Conservation (phyloP, 2,113 vertebrate species). For the Tretioscincus oriximinensis region DNA sequence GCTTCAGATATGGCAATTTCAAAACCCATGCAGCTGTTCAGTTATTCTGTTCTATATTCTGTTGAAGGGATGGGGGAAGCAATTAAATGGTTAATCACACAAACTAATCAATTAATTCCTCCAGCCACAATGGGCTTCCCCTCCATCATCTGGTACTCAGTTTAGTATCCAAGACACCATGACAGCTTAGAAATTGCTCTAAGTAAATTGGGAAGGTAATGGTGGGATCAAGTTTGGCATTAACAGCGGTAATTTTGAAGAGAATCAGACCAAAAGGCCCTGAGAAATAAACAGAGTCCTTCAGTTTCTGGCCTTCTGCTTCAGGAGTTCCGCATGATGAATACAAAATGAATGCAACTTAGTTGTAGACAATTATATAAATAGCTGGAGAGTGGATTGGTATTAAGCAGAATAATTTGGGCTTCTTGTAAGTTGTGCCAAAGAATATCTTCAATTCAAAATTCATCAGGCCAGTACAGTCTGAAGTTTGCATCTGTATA, state of each 20-base stretch:
- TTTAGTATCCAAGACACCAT: conserved; percentile 17
- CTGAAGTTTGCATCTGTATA: neutral
- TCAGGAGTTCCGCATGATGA: conserved; percentile 3
- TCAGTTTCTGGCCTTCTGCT: conserved; percentile 4
- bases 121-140: conserved; percentile 7
- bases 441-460: conserved; percentile 5
- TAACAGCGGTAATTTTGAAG: conserved; percentile 39
- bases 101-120: conserved; percentile 26
- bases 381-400: neutral
- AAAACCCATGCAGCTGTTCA: conserved; percentile 4
- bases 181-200: conserved; percentile 41
- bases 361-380: conserved; percentile 13
- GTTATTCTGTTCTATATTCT: neutral
- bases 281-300: neutral
- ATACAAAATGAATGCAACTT: conserved; percentile 31
- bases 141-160: conserved; percentile 39
- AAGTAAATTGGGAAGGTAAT: conserved; percentile 42
- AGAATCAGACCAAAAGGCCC: conserved; percentile 29
- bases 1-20: conserved; percentile 7
- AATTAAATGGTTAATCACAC: conserved; percentile 27
- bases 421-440: conserved; percentile 4
- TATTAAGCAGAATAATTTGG: conserved; percentile 22
- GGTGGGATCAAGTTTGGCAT: conserved; percentile 36
- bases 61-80: neutral
- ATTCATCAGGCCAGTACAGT: neutral